Conservation (phyloP, 2,888 invertebrate species). For the Drosophila meridionalis region DNA sequence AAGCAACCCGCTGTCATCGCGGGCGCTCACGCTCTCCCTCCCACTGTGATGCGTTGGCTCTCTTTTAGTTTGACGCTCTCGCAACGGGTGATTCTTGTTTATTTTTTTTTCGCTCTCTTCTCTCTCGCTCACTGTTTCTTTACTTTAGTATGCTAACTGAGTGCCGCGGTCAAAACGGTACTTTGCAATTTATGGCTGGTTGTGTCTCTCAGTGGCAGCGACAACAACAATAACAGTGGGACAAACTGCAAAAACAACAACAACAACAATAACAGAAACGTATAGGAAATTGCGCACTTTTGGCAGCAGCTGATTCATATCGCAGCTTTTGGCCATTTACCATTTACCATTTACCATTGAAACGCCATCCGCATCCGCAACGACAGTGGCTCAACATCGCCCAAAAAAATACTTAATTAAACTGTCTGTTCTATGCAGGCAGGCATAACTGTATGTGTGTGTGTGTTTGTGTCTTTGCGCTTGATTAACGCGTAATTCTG, state of each 20-base stretch:
- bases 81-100: constrained; percentile 37
- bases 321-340: constrained; percentile 60
- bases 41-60: constrained; percentile 43
- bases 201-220: constrained; percentile 36
- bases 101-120: constrained; percentile 6
- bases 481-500: constrained; percentile 77
- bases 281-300: constrained; percentile 68
- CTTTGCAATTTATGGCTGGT: constrained; percentile 74
- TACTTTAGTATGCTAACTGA: constrained; percentile 63
- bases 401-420: constrained; percentile 59
- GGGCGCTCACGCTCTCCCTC: constrained; percentile 9
- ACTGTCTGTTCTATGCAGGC: constrained; percentile 32
- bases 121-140: constrained; percentile 1
- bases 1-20: constrained; percentile 46
- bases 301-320: constrained; percentile 74
- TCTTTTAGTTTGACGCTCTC: constrained; percentile 34
- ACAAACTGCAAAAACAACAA: constrained; percentile 17
- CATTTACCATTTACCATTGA: constrained; percentile 64
- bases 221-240: constrained; percentile 13
- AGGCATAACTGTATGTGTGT: neutral
- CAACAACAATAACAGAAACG: constrained; percentile 12
- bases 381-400: constrained; percentile 34
- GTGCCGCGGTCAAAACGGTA: constrained; percentile 72
- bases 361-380: constrained; percentile 54
- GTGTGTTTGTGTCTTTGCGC: constrained; percentile 52